Evolutionary conservation across 2,797 vertebrate species (phyloP).

Genomic region (Cetoscarus ocellatus): DNA sequence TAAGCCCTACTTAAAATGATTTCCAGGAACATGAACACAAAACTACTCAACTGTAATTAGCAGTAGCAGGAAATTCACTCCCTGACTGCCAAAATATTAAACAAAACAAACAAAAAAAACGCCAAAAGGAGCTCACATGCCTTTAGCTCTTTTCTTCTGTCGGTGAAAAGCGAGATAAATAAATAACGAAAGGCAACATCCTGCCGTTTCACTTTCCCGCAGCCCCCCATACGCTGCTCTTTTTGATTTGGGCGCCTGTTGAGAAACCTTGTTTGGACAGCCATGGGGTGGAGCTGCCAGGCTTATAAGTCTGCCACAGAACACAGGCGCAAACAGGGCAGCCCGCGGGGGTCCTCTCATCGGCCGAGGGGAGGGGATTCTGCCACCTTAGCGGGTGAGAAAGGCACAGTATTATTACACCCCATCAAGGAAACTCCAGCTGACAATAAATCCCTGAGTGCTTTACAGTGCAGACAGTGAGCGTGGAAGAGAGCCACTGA

Average conservation of each 20-base stretch:
- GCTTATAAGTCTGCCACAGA: slow-evolving; percentile 88
- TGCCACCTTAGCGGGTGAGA: slow-evolving; percentile 85
- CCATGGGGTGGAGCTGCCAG: slow-evolving; percentile 87
- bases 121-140: slow-evolving; percentile 52
- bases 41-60: slow-evolving; percentile 63
- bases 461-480: slow-evolving; percentile 84
- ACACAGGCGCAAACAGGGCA: slow-evolving; percentile 86
- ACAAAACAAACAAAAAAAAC: slow-evolving; percentile 32
- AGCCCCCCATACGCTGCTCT: slow-evolving; percentile 82
- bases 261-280: slow-evolving; percentile 93
- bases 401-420: slow-evolving; percentile 87
- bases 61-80: slow-evolving; percentile 58
- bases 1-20: slow-evolving; percentile 66
- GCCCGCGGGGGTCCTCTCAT: slow-evolving; percentile 86
- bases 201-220: slow-evolving; percentile 83
- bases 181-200: slow-evolving; percentile 82
- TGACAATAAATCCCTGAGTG: slow-evolving; percentile 87
- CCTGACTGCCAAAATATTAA: slow-evolving; percentile 54
- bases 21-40: slow-evolving; percentile 59
- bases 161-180: slow-evolving; percentile 76
- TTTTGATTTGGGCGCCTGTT: slow-evolving; percentile 91
- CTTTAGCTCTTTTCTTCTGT: slow-evolving; percentile 74
- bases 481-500: slow-evolving; percentile 77
- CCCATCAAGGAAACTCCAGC: slow-evolving; percentile 87
- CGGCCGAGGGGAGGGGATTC: slow-evolving; percentile 81